Base-by-base conservation (phyloP, 1,140 invertebrate species). In the Drosophila elegans region DNA sequence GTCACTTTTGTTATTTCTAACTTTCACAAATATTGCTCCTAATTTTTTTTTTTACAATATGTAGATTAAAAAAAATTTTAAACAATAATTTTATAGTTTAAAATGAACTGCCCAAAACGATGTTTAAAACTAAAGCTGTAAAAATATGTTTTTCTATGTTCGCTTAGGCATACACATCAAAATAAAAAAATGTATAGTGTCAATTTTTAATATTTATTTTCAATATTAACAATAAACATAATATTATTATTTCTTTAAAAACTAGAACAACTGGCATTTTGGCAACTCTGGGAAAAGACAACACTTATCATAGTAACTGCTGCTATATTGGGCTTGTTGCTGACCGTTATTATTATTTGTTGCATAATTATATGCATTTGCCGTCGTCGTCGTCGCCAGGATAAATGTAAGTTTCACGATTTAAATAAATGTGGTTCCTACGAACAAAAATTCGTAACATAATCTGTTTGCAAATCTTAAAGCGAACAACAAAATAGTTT, bases 281-380 rank as follows among this genome's bases (percentile, higher is more conserved):
- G 96, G 95, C 93, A 95, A 64, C 94, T 94, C 38, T 93, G 96
- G 64, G 95, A 96, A 72, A 95, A 95, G 78, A 95, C 97, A 81
- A 95, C 96, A 76, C 93, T 97, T 27, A 94, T 97, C 66, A 95
- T 97, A 44, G 94, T 97, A 60, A 95, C 96, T 3, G 95, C 95
- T 10, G 94, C 95, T 7, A 94, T 96, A 9, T 94, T 96, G n/a
- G 95, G 95, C 4, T 93, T 97, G 39, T 94, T 98, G 49, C 92
- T 97, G 48, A 94, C 96, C 67, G 95, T 97, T 48, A 94, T 97
- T 49, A 95, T 97, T 60, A 95, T 97, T 63, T 97, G 96, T 92
- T 95, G 97, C 85, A 95, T 96, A 75, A 96, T 98, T 83, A 96
- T 96, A 83, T 94, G 97, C 82, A 94, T 97, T 67, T 97, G 96